Evolutionary conservation across 1,140 invertebrate species (phyloP), one percentile per base, ranked within the genome.

Genomic region (Scaptomyza montana): DNA sequence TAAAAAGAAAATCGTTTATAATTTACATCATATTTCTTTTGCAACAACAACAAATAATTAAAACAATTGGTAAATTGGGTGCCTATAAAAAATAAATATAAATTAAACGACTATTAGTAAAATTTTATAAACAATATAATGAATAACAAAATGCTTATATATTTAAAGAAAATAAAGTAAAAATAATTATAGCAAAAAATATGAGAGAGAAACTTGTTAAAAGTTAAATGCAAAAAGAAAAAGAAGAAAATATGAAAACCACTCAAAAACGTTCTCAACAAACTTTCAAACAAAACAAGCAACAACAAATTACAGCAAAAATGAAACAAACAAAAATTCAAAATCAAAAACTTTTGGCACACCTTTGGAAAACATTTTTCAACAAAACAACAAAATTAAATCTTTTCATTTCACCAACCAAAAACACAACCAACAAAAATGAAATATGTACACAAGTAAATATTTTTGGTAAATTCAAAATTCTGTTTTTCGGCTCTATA

Each of bases 51-150:
- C 54, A 77, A 84, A 74, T 60, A 76, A 65, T 65, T 49, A 78
- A 81, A 89, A 89, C 70, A 89, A 91, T 91, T 92, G 90, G 85
- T 90, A 90, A 91, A 91, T 90, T 87, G 90, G 90, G 87, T 91
- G 90, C 90, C 90, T 91, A 90, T 91, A 90, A 91, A 80, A 77
- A 87, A 89, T 72, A 33, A 33, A 74, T 77, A 61, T 71, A 71
- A 77, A 80, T 63, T 80, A 86, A 87, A 79, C 74, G 61, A 89
- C 86, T 89, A 91, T 89, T 89, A 91, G 90, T 91, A 53, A 91
- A 91, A 91, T 91, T 91, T 91, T 91, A 91, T 90, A 89, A 86
- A 72, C 50, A 73, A 79, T 71, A 50, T 41, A 66, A 68, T 36
- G 78, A 43, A 64, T 39, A 71, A 65, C 46, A 66, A 60, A 65